Conservation (phyloP, 2,888 invertebrate species). For the Drosophila neotestacea region DNA sequence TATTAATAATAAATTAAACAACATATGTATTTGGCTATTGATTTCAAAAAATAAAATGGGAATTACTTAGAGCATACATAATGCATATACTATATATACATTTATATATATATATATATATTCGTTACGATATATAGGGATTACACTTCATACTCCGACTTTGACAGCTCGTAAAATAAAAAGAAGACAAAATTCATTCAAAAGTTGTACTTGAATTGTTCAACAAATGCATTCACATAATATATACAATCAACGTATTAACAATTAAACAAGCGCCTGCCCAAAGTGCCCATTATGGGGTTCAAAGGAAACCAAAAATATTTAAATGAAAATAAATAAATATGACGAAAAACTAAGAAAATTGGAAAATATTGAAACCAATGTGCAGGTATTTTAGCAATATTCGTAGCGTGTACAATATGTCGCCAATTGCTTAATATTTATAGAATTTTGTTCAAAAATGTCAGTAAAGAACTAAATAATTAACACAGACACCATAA, state of each 20-base stretch:
- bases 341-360: constrained; percentile 25
- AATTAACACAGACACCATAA: not conserved
- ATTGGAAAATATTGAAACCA: constrained; percentile 32
- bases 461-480: constrained; percentile 8
- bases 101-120: constrained; percentile 31
- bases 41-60: constrained; percentile 32
- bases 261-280: constrained; percentile 73
- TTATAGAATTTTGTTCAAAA: constrained; percentile 53
- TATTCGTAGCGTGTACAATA: constrained; percentile 76
- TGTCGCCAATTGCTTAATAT: constrained; percentile 67
- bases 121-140: constrained; percentile 52
- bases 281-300: constrained; percentile 58
- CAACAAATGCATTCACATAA: constrained; percentile 26
- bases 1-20: constrained; percentile 26
- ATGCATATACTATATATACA: constrained; percentile 44
- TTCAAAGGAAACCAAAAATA: constrained; percentile 29
- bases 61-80: constrained; percentile 39
- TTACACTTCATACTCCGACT: constrained; percentile 29
- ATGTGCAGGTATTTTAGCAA: constrained; percentile 76
- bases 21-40: constrained; percentile 48
- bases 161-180: not conserved
- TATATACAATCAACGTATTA: constrained; percentile 62
- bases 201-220: constrained; percentile 43
- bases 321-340: constrained; percentile 16
- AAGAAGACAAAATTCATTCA: not conserved